Evolutionary conservation across 2,888 invertebrate genomes (phyloP), one percentile per base, ranked within the genome.

Genomic region (Chelonus formosanus): DNA sequence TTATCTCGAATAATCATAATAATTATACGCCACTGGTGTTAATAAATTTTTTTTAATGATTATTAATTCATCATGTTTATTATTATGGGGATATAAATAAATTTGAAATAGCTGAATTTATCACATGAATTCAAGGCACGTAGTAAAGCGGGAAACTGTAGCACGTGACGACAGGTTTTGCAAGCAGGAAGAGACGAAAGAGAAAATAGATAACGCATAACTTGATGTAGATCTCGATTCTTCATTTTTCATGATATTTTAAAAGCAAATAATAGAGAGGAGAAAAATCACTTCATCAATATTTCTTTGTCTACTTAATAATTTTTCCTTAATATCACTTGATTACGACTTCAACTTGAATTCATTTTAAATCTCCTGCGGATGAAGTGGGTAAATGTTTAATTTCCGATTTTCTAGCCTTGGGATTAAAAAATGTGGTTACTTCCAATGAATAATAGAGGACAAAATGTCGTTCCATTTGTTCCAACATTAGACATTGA

Each of bases 121-220:
- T 43, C 34, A 53, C 44, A 44, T 48, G 32, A 54, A 65, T 65
- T 65, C 65, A 31, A 32, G 31, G 48, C 60, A 65, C 60, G 56
- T 65, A 60, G 31, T 44, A 40, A 40, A 55, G 36, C 55, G 56
- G 60, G 54, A 56, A 65, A 65, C 59, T 48, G 55, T 61, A 34
- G 65, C 55, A 65, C 65, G 65, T 65, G 60, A 65, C 60, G 60
- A 60, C 47, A 44, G 53, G 40, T 47, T 65, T 50, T 48, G 43
- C 48, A 45, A 43, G 54, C 5, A 31, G 44, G 44, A 45, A 44
- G 45, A 54, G 45, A 45, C 20, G 45, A 48, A 47, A 67, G n/a
- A 20, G 45, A 50, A 31, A 36, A 67, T 43, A 20, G 35, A 56
- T 40, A 10, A 36, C 5, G 6, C 35, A 40, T 35, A 54, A 61